Percentiles rank a stretch among this genome's conserved stretches.
phyloP scores from a whole-genome alignment of 92 coral and sea anemone species.

The Zoanthus sociatus region DNA sequence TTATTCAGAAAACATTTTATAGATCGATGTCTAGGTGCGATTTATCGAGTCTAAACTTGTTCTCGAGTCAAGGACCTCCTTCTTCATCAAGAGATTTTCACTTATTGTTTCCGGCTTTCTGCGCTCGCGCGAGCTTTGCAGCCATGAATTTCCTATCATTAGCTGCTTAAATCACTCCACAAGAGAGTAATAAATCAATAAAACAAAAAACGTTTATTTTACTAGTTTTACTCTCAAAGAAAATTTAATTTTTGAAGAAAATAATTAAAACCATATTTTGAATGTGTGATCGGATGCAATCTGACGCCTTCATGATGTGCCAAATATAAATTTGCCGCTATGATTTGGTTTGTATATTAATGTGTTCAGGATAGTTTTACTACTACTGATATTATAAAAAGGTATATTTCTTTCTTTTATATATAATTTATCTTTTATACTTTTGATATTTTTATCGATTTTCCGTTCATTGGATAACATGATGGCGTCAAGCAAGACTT shows the following conservation, averaged over 20 bases:
- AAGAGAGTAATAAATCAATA: neutral
- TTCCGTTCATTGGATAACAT: neutral
- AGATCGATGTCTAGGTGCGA: too few relatives aligned
- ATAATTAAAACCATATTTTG: neutral
- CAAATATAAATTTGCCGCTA: conserved; percentile 18
- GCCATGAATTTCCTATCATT: neutral
- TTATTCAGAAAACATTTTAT: too few relatives aligned
- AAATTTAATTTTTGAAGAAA: conserved; percentile 3
- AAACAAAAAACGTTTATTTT: neutral
- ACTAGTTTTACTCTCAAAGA: neutral
- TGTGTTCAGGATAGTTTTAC: neutral
- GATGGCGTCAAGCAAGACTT: neutral
- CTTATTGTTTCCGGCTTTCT: neutral
- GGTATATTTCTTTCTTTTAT: neutral
- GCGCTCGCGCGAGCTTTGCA: neutral
- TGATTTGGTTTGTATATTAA: neutral
- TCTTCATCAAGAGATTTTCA: neutral
- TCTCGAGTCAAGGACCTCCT: neutral
- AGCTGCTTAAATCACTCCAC: neutral
- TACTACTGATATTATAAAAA: neutral
- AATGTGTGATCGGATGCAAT: neutral
- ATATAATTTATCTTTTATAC: neutral
- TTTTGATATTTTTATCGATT: neutral
- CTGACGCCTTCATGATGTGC: conserved; percentile 16
- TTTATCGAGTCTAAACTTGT: too few relatives aligned